Evolutionary conservation across 2,888 invertebrate species (phyloP).

Genomic region (Branchipolynoe longqiensis): DNA sequence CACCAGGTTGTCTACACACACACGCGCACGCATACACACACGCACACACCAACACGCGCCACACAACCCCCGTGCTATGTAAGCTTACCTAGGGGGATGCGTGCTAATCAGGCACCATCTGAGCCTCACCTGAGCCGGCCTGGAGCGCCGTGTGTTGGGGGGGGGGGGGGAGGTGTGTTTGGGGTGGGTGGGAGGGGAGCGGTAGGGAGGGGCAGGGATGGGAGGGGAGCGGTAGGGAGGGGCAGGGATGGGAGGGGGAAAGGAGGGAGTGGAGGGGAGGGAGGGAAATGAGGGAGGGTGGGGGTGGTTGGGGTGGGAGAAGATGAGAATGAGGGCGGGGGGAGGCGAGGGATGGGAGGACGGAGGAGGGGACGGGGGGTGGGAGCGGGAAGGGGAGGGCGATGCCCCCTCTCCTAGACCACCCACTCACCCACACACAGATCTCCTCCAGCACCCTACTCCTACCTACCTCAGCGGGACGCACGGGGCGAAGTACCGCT

Average conservation of each 20-base stretch:
- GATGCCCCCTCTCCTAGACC: not conserved
- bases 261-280: constrained; percentile 1
- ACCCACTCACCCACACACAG: not conserved
- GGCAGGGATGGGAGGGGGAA: not conserved
- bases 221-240: not conserved
- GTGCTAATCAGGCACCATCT: constrained; percentile 12
- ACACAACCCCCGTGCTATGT: not conserved
- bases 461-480: not conserved
- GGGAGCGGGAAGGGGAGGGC: not conserved
- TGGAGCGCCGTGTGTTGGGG: not conserved
- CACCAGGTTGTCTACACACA: no score
- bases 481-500: not conserved
- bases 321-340: constrained; percentile 23
- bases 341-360: not conserved
- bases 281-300: not conserved
- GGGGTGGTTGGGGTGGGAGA: constrained; percentile 31
- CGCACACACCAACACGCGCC: not conserved
- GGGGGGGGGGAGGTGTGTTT: not conserved
- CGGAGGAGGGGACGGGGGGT: not conserved
- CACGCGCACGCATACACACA: no score
- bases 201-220: not conserved
- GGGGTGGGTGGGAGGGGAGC: constrained; percentile 32
- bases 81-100: constrained; percentile 5
- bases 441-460: not conserved
- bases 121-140: constrained; percentile 22